Base-by-base conservation (phyloP, 2,113 vertebrate species). In the Chaetops frenatus region DNA sequence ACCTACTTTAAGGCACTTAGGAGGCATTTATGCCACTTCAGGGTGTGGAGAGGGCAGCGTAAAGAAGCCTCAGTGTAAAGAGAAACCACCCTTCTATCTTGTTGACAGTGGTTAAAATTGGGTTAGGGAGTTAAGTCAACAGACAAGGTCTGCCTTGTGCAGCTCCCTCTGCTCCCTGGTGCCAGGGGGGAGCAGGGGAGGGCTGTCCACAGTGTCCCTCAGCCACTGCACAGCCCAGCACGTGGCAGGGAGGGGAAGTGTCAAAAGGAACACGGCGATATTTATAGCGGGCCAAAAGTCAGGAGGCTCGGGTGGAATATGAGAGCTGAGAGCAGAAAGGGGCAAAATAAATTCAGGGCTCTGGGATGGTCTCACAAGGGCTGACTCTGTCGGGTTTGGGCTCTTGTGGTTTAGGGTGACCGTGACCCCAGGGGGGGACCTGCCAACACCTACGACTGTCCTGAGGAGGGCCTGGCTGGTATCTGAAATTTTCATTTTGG, bases 61-160 rank as follows among this genome's bases (percentile, higher is more conserved):
- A 90, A 83, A 86, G 94, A 89, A 95, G 81, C 74, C 94, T 77
- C 79, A 90, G 93, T 65, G 94, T 7, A 83, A 96, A 81, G 1
- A 96, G 94, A 93, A 95, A 25, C 94, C 95, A 76, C 92, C 92
- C 80, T 78, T 94, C 33, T 94, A 94, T 97, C 92, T 86, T 97
- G 93, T 94, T 90, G 94, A 94, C 93, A 35, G 90, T 85, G 96
- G 94, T 96, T 97, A 94, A 96, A 96, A 95, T 87, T 85, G 81
- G 91, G 81, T 84, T 62, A 86, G 2, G 44, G 86, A 94, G 38
- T 79, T 70, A 89, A 87, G 66, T 56, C 91, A 87, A 65, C 77
- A 90, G 28, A 92, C 83, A 89, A 92, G 88, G 91, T 85, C 40
- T 94, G 53, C 73, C 92, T 96, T 92, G 2, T 92, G 88, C 66